Evolutionary conservation across 2,888 invertebrate genomes (phyloP).

Genomic region (Andrena trimmerana): DNA sequence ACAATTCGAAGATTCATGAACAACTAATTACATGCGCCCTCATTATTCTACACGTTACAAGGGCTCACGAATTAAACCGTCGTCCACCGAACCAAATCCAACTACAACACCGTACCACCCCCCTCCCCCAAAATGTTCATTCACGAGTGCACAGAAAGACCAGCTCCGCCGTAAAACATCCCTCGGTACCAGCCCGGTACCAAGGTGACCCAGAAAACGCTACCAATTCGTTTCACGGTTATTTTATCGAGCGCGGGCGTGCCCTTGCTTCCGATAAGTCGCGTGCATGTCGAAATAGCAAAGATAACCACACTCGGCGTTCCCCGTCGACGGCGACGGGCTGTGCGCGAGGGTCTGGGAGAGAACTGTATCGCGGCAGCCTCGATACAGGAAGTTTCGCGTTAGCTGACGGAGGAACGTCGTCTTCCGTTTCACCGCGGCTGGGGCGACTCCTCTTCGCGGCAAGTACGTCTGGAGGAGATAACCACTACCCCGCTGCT

Average conservation of each 20-base stretch:
- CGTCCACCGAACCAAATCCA: too few relatives aligned
- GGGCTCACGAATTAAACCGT: too few relatives aligned
- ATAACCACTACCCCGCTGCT: conserved; percentile 38
- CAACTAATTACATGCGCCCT: too few relatives aligned
- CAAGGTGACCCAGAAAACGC: too few relatives aligned
- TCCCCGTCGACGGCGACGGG: background rate
- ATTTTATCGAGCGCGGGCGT: conserved; percentile 16
- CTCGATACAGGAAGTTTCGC: conserved; percentile 36
- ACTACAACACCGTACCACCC: too few relatives aligned
- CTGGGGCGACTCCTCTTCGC: background rate
- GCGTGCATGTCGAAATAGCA: conserved; percentile 11
- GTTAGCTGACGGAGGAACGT: conserved; percentile 22
- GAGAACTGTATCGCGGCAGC: background rate
- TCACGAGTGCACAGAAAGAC: too few relatives aligned
- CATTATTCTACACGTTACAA: too few relatives aligned
- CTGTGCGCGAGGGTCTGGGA: background rate
- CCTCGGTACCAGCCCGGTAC: too few relatives aligned
- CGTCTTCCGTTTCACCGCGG: conserved; percentile 18
- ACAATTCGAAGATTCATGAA: too few relatives aligned
- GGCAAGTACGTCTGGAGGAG: conserved; percentile 38
- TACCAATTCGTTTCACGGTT: conserved; percentile 15
- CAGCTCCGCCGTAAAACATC: too few relatives aligned
- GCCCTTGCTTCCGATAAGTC: conserved; percentile 16
- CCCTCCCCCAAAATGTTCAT: too few relatives aligned
- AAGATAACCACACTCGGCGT: background rate